phyloP scores from a whole-genome alignment of 2,113 vertebrate genomes.

The Grantiella picta region DNA sequence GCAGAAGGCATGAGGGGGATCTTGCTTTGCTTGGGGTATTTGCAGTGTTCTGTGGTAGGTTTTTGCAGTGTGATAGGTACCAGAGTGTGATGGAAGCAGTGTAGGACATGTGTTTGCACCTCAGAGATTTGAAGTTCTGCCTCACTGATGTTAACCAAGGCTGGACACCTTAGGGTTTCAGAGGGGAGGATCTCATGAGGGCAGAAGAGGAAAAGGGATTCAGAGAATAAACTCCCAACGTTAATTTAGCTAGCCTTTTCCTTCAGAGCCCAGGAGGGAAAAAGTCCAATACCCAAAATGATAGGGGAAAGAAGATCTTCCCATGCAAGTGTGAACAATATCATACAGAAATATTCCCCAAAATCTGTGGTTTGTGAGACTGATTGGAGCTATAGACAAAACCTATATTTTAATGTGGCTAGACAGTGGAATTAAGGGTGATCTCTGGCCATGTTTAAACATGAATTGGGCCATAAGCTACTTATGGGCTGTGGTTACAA shows the following conservation, averaged over 20 bases:
- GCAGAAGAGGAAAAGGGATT: background rate
- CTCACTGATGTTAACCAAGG: background rate
- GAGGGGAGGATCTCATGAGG: background rate
- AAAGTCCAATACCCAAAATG: background rate
- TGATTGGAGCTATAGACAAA: background rate
- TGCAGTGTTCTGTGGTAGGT: background rate
- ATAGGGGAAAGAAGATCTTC: background rate
- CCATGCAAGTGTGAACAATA: background rate
- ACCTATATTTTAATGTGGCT: background rate
- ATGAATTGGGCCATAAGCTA: background rate
- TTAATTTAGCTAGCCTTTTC: background rate
- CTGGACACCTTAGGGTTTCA: background rate
- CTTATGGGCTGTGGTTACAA: conserved; percentile 12
- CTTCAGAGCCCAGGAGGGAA: background rate
- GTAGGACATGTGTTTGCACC: background rate
- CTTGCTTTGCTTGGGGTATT: background rate
- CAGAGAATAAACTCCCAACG: background rate
- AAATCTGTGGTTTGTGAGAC: background rate
- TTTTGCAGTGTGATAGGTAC: background rate
- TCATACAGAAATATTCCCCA: background rate
- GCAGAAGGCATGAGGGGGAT: background rate
- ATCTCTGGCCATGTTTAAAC: background rate
- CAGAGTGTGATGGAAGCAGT: background rate
- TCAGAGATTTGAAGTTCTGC: background rate
- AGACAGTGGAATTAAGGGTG: background rate